Conservation (phyloP, 1,140 invertebrate species). For the Meloidogyne hapla region DNA sequence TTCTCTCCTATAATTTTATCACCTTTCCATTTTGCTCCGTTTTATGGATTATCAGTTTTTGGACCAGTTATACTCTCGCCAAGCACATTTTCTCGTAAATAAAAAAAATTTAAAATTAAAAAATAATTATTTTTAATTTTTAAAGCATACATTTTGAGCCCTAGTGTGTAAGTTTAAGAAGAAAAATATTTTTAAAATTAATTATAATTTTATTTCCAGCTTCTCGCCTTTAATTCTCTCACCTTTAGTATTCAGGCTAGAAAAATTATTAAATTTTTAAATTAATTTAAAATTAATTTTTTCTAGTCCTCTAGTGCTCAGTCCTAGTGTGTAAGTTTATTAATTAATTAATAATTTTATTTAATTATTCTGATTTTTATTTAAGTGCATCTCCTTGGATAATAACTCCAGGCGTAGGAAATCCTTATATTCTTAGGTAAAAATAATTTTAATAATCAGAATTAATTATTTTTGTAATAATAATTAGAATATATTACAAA, state of each 20-base stretch:
- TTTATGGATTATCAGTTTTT: conserved; percentile 6
- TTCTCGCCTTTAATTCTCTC: conserved; percentile 24
- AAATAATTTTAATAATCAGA: background rate
- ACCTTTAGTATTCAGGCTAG: conserved; percentile 16
- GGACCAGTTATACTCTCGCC: conserved; percentile 36
- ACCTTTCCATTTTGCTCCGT: conserved; percentile 25
- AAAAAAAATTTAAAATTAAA: background rate
- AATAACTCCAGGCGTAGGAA: conserved; percentile 23
- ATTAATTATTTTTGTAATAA: too few species aligned
- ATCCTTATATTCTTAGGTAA: conserved; percentile 27
- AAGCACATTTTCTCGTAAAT: conserved; percentile 23
- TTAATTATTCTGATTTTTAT: background rate
- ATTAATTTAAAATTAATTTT: conserved; percentile 3
- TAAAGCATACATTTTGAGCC: conserved; percentile 24
- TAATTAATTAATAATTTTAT: too few species aligned
- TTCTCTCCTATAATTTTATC: conserved; percentile 24
- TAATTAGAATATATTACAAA: too few species aligned
- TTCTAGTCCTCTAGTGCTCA: conserved; percentile 20
- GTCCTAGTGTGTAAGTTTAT: conserved; percentile 17
- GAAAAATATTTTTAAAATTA: background rate
- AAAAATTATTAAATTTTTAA: background rate
- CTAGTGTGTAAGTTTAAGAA: conserved; percentile 4
- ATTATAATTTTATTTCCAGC: background rate
- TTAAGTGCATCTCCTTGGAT: conserved; percentile 28
- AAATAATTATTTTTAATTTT: background rate